Evolutionary conservation across 2,797 vertebrate species (phyloP), one percentile per base, ranked within the genome.

Genomic region (Anas bernieri): DNA sequence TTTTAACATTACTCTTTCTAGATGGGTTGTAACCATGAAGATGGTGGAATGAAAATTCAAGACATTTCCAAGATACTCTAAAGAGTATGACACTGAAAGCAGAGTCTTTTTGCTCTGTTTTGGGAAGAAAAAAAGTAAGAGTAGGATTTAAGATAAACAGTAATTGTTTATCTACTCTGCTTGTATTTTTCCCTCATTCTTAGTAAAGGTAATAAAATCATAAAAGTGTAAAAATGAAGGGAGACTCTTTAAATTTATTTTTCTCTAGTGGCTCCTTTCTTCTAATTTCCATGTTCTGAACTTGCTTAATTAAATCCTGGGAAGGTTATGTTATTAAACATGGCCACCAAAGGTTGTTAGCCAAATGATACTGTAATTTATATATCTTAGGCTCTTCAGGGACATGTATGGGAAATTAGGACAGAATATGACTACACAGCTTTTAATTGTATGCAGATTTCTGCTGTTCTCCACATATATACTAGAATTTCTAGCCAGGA

Each of bases 291-390:
- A 14, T 88, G 84, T 93, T 84, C 74, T 77, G 84, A 83, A 92
- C 48, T 80, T 87, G 90, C 68, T 83, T 95, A 96, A 95, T 93
- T 96, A 94, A 95, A 92, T 93, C 64, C 84, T 54, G 35, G 33
- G 45, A 88, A 93, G 61, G 78, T 90, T 95, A 52, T 88, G 45
- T 86, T 68, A 75, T 90, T 92, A 30, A 48, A 82, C 17, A 4
- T 39, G 86, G 52, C 56, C 52, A 93, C 94, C 93, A 82, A 70
- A 61, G 83, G 70, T 63, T 74, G 70, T 88, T 93, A 93, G 39
- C 80, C 78, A 93, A 96, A 96, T 90, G 74, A 69, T 82, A 21
- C 43, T 82, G 48, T 84, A 94, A 94, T 96, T 94, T 80, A 82
- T 94, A 84, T 63, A 84, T 82, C 41, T 39, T 45, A 20, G 77